Evolutionary conservation across 1,140 invertebrate species (phyloP).

Genomic region (Conus betulinus): DNA sequence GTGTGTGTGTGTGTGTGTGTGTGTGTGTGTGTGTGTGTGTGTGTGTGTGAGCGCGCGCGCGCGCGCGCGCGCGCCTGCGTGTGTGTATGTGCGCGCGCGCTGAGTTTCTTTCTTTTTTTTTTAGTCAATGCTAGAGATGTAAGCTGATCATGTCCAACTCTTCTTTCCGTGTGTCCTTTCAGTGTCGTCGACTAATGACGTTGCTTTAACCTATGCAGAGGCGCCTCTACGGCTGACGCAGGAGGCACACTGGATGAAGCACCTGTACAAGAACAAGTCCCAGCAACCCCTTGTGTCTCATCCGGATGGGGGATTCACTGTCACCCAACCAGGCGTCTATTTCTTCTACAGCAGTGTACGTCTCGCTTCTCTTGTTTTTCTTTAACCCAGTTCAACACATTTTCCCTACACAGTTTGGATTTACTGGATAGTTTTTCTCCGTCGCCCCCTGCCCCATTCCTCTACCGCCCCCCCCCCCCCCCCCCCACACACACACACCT

Average conservation of each 20-base stretch:
- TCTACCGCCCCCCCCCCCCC: too few species aligned
- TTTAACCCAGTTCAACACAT: too few species aligned
- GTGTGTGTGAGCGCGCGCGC: too few species aligned
- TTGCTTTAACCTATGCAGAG: constrained; percentile 8
- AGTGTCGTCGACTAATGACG: constrained; percentile 15
- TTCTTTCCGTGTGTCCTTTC: not conserved
- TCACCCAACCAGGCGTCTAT: constrained; percentile 42
- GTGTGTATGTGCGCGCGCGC: too few species aligned
- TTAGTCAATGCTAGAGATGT: not conserved
- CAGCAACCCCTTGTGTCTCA: not conserved
- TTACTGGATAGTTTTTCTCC: too few species aligned
- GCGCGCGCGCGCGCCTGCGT: too few species aligned
- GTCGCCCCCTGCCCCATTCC: too few species aligned
- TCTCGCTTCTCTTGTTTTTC: not conserved
- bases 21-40: too few species aligned
- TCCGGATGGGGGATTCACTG: constrained; percentile 35
- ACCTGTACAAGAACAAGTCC: constrained; percentile 20
- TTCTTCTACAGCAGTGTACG: constrained; percentile 54
- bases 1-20: too few species aligned
- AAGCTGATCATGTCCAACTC: not conserved
- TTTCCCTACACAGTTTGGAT: too few species aligned
- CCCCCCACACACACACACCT: too few species aligned
- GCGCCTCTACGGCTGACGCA: constrained; percentile 36
- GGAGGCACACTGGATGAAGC: constrained; percentile 41
- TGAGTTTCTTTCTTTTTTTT: too few species aligned